These are phyloP conservation scores for Drosophila funebris DNA, from an alignment of 1,140 invertebrate species.

Conservation along the genomic window DNA sequence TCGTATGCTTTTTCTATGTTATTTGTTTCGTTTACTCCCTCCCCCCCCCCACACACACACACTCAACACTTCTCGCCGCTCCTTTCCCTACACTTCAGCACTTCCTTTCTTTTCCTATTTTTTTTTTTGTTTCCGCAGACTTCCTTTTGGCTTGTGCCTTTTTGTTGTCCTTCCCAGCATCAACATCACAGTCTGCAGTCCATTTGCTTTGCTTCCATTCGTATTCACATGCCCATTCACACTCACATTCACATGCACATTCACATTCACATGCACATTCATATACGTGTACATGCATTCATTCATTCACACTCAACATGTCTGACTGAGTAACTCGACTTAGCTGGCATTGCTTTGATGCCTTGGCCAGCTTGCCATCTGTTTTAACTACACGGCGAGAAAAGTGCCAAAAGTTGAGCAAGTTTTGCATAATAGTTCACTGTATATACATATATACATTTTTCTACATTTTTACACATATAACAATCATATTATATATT, in stretches of 20 bases:
- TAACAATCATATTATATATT: too few relatives aligned
- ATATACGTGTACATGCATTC: neutral
- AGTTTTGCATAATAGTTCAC: too few relatives aligned
- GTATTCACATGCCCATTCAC: conserved; percentile 61
- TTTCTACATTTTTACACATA: too few relatives aligned
- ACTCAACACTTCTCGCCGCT: neutral
- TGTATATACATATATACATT: too few relatives aligned
- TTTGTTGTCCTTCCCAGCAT: conserved; percentile 10
- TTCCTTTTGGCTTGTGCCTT: conserved; percentile 32
- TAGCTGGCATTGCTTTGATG: conserved; percentile 43
- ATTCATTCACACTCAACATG: conserved; percentile 40
- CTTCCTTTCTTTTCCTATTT: conserved; percentile 43
- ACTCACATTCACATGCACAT: conserved; percentile 18
- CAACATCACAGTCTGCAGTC: neutral
- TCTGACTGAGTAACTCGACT: conserved; percentile 40
- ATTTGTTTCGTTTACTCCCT: conserved; percentile 74
- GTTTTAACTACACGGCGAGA: conserved; percentile 41
- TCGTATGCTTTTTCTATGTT: conserved; percentile 79
- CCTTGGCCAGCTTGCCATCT: conserved; percentile 20
- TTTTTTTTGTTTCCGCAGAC: conserved; percentile 27
- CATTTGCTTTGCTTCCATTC: conserved; percentile 39
- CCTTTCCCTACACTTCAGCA: conserved; percentile 12
- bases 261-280: conserved; percentile 55
- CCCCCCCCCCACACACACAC: neutral
- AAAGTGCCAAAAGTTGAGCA: neutral